These are phyloP conservation scores for Saccopteryx leptura DNA, from an alignment of 2,113 vertebrate genomes.

Conservation along the genomic window DNA sequence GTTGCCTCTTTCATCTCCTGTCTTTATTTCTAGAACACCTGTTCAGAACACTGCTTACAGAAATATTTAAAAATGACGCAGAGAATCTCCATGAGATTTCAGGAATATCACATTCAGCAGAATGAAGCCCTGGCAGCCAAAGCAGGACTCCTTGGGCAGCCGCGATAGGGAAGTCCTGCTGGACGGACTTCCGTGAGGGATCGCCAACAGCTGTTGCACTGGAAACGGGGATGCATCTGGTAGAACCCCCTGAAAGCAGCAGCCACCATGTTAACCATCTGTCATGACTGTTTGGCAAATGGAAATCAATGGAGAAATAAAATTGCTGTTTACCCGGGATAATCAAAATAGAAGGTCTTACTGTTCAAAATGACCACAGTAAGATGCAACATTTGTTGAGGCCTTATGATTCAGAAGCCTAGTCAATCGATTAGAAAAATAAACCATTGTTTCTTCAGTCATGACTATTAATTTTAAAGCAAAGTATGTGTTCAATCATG, in stretches of 20 bases:
- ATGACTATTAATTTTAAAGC: slow-evolving; percentile 81
- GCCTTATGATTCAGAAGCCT: slow-evolving; percentile 72
- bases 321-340: slow-evolving; percentile 72
- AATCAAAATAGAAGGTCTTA: slow-evolving; percentile 66
- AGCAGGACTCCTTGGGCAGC: slow-evolving; percentile 95
- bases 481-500: slow-evolving; percentile 81
- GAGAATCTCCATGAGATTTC: slow-evolving; percentile 99
- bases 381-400: slow-evolving; percentile 63
- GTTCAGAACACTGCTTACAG: slow-evolving; percentile 97
- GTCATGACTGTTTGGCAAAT: slow-evolving; percentile 70
- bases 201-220: slow-evolving; percentile 61
- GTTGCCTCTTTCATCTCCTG: slow-evolving; percentile 62
- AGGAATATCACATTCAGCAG: slow-evolving; percentile 99
- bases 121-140: slow-evolving; percentile 98
- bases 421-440: slow-evolving; percentile 77
- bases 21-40: slow-evolving; percentile 90
- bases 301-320: slow-evolving; percentile 71
- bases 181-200: slow-evolving; percentile 12
- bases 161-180: slow-evolving; percentile 86
- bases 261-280: slow-evolving; percentile 61
- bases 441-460: slow-evolving; percentile 79
- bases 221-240: slow-evolving; percentile 21
- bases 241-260: slow-evolving; percentile 59
- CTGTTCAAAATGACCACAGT: slow-evolving; percentile 45
- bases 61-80: slow-evolving; percentile 99